Base-by-base conservation (phyloP, 2,888 invertebrate genomes). In the Patella depressa region DNA sequence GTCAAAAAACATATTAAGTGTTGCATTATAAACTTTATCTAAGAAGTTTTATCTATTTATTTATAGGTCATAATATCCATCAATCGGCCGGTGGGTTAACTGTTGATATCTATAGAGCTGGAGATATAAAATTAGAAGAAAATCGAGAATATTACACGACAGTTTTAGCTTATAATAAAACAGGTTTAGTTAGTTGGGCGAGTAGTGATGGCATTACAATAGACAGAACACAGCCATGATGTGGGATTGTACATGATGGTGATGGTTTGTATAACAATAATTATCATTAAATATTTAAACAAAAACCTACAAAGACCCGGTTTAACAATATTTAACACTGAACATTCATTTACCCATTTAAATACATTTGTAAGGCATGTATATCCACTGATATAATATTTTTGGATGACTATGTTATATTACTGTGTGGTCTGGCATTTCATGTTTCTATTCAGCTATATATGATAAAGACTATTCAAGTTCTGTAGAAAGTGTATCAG, bases 171-270 rank as follows among this genome's bases (percentile, higher is more conserved):
- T 19, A 55, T 29, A 76, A 73, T 9, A 53, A 55, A 45, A 71
- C 74, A 9, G 76, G 74, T n/a, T 53, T 79, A 3, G 29, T 79
- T 24, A 29, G 74, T 15, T 76, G 72, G 71, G 74, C 45, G 7
- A 70, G 70, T 12, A 76, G 76, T 15, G 79, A 79, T 55, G 79
- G 79, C 55, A 76, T 79, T 55, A 57, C 72, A 12, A 55, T 79
- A 72, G 79, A 79, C 65, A n/a, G 34, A 2, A 55, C 55, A 54
- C 53, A 53, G 12, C 79, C 79, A 14, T 24, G 4, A 9, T n/a
- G 59, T 69, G 79, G 79, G n/a, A 4, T 74, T 11, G 76, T 79
- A 7, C 34, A 72, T 65, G 79, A 79, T 57, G 79, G 79, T 15
- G 17, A 69, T 17, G 79, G 79, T 79, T 24, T 45, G 76, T 74